A percentile compares a stretch with the other conserved stretches of the same genome.
phyloP scores from a whole-genome alignment of 2,113 vertebrate genomes.

The Archocentrus centrarchus region DNA sequence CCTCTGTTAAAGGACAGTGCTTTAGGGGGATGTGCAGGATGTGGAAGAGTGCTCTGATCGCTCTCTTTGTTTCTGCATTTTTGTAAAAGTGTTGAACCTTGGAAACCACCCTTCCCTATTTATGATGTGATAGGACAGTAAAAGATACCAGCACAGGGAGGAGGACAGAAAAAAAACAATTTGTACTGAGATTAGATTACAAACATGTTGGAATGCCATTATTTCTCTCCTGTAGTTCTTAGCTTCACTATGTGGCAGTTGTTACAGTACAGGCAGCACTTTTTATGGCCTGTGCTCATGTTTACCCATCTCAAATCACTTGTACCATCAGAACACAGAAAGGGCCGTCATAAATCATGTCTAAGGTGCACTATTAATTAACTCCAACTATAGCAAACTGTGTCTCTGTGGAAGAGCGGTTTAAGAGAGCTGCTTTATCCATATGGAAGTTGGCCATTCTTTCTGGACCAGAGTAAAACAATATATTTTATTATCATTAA shows the following conservation, averaged over 20 bases:
- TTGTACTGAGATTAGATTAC: too few species aligned
- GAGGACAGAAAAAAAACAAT: not conserved
- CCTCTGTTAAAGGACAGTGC: constrained; percentile 2
- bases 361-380: not conserved
- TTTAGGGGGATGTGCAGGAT: constrained; percentile 56
- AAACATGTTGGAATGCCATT: not conserved
- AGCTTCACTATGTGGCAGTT: not conserved
- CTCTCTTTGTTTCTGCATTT: not conserved
- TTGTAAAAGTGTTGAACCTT: constrained; percentile 32
- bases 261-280: not conserved
- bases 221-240: not conserved
- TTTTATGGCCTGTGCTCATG: not conserved
- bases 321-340: not conserved
- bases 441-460: not conserved
- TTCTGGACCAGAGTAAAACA: not conserved
- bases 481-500: rapidly evolving
- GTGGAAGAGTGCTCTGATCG: constrained; percentile 23
- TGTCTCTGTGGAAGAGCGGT: not conserved
- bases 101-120: constrained; percentile 50
- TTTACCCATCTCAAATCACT: not conserved
- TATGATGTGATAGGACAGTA: constrained; percentile 29
- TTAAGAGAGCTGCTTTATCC: not conserved
- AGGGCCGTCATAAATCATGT: not conserved
- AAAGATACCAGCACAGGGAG: constrained; percentile 34
- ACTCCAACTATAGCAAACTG: not conserved